Evolutionary conservation across 2,888 invertebrate genomes (phyloP).

Genomic region (Acanthococcus lagerstroemiae): DNA sequence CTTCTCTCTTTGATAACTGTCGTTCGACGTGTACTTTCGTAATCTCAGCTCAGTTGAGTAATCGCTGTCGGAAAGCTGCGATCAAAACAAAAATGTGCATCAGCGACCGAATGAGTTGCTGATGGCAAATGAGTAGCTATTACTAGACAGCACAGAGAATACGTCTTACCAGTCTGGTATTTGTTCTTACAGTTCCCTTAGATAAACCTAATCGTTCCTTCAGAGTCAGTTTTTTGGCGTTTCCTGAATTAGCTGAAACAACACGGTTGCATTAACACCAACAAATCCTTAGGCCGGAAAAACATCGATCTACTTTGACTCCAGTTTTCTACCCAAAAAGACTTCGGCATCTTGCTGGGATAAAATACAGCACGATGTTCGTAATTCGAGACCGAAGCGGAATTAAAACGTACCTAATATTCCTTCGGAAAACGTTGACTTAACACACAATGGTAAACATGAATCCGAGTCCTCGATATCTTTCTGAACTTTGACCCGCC

Average conservation of each 20-base stretch:
- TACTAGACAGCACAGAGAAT: not conserved
- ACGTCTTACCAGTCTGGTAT: not conserved
- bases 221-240: slow-evolving; percentile 11
- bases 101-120: no score
- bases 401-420: slow-evolving; percentile 4
- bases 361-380: no score
- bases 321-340: not conserved
- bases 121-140: no score
- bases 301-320: not conserved
- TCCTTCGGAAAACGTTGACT: slow-evolving; percentile 18
- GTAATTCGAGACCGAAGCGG: no score
- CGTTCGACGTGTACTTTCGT: not conserved
- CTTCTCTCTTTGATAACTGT: not conserved
- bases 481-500: slow-evolving; percentile 6
- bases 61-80: not conserved
- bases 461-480: not conserved
- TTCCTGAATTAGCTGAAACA: slow-evolving; percentile 3
- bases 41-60: not conserved
- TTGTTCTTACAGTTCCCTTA: not conserved
- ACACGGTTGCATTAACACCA: no score
- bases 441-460: slow-evolving; percentile 1
- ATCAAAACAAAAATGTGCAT: no score
- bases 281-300: no score
- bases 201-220: slow-evolving; percentile 17
- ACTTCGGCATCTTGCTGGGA: no score